Evolutionary conservation across 2,888 invertebrate genomes (phyloP).

Genomic region (Argyresthia goedartella): DNA sequence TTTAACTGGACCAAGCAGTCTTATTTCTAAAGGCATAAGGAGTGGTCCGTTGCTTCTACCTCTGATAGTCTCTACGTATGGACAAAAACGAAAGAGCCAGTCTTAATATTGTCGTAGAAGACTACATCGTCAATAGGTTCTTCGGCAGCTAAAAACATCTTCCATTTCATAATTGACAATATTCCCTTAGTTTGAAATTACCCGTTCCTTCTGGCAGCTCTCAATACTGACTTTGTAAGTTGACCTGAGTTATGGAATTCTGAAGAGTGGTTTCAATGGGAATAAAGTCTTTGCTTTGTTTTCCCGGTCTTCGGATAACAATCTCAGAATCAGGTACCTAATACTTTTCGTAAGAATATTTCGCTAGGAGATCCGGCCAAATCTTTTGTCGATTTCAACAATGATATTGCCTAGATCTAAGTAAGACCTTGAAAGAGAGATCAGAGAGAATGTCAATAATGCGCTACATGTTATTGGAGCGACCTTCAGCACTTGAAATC

Average conservation of each 20-base stretch:
- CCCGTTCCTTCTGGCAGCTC: slow-evolving; percentile 2
- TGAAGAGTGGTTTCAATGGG: background rate
- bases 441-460: too few relatives aligned
- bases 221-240: slow-evolving; percentile 1
- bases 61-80: background rate
- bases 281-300: background rate
- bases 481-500: too few relatives aligned
- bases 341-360: background rate
- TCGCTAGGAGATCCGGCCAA: background rate
- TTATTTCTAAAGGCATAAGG: slow-evolving; percentile 12
- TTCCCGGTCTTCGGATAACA: background rate
- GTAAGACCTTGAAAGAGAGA: background rate
- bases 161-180: too few relatives aligned
- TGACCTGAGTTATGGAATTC: background rate
- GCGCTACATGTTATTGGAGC: too few relatives aligned
- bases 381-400: background rate
- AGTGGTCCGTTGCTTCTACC: slow-evolving; percentile 24
- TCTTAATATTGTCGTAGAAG: too few relatives aligned
- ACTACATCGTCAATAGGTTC: too few relatives aligned
- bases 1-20: slow-evolving; percentile 1
- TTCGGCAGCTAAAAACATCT: too few relatives aligned
- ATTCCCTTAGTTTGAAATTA: background rate
- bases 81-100: too few relatives aligned
- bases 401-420: background rate
- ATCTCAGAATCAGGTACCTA: background rate